Percentiles rank a stretch among this genome's conserved stretches.
These are phyloP conservation scores for Oncorhynchus keta DNA, from an alignment of 2,113 vertebrate species.

Conservation along the genomic window DNA sequence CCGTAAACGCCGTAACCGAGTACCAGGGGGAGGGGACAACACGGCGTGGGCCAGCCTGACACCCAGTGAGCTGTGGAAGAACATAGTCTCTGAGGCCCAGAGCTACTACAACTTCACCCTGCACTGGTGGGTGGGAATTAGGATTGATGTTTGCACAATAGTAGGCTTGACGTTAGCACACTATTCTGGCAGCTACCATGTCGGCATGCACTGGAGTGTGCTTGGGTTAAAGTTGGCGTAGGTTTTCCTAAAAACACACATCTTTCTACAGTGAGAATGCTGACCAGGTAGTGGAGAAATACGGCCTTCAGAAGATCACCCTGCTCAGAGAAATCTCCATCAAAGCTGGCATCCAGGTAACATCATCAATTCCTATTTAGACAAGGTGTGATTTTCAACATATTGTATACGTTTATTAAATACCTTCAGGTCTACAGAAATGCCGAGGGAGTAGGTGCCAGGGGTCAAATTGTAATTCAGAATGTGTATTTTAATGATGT, in stretches of 20 bases:
- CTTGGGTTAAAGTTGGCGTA: too few relatives aligned
- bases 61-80: constrained; percentile 94
- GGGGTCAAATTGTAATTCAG: not conserved
- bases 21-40: constrained; percentile 88
- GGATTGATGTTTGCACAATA: constrained; percentile 65
- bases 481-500: too few relatives aligned
- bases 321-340: constrained; percentile 93
- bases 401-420: too few relatives aligned
- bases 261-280: constrained; percentile 81
- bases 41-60: constrained; percentile 94
- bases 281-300: constrained; percentile 92
- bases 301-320: constrained; percentile 91
- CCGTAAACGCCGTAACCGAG: constrained; percentile 84
- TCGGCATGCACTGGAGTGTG: not conserved
- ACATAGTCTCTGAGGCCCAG: constrained; percentile 86
- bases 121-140: constrained; percentile 73
- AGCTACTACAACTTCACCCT: constrained; percentile 89
- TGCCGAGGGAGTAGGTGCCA: too few relatives aligned
- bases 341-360: constrained; percentile 95
- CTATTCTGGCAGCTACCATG: not conserved
- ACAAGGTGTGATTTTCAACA: not conserved
- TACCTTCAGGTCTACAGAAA: not conserved
- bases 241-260: too few relatives aligned
- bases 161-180: not conserved
- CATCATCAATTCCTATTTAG: not conserved